Evolutionary conservation across 2,113 vertebrate species (phyloP).

Genomic region (Dermatemys mawii): DNA sequence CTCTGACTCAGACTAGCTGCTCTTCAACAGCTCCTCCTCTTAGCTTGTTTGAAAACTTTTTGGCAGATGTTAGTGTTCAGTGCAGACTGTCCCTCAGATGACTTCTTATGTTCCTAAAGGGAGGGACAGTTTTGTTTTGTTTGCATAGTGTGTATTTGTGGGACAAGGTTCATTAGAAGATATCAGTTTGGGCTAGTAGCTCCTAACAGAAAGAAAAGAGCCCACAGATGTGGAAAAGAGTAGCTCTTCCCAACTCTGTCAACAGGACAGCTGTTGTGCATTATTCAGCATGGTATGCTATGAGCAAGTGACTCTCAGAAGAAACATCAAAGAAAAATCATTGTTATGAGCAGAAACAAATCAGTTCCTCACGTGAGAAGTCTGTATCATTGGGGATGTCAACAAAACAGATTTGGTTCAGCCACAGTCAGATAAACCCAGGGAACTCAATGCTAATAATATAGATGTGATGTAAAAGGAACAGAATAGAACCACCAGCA

Average conservation of each 20-base stretch:
- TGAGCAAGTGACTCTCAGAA: neutral
- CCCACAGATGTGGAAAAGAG: neutral
- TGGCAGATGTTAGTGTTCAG: neutral
- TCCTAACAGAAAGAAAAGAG: neutral
- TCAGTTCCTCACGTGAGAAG: neutral
- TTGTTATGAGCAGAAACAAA: neutral
- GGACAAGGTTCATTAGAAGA: fast-evolving
- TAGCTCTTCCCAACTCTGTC: neutral
- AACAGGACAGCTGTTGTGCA: neutral
- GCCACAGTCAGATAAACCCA: neutral
- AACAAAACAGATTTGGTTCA: neutral
- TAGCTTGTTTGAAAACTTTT: fast-evolving
- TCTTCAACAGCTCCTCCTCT: neutral
- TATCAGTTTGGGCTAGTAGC: neutral
- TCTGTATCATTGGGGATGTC: neutral
- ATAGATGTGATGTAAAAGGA: neutral
- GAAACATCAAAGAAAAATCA: neutral
- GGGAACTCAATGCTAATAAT: neutral
- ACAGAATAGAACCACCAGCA: neutral
- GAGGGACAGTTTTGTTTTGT: neutral
- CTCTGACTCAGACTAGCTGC: neutral
- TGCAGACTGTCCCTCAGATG: fast-evolving
- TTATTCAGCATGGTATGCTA: neutral
- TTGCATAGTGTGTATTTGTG: neutral
- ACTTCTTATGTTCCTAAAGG: neutral